Base-by-base conservation (phyloP, 2,113 vertebrate genomes). In the Pseudopodoces humilis region DNA sequence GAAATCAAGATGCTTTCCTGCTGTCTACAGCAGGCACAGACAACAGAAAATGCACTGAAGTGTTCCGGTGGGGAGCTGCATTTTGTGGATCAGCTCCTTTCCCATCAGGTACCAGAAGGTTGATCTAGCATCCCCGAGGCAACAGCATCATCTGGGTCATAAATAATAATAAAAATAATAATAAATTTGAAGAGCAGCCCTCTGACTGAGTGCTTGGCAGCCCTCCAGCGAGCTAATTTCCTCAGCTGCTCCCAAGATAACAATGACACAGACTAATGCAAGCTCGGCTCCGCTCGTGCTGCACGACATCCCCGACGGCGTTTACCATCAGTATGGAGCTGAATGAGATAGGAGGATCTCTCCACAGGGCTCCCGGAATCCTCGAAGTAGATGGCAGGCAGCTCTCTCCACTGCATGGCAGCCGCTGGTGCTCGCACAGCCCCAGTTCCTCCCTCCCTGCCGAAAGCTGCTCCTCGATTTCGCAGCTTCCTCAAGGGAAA, bases 91-190 rank as follows among this genome's bases (percentile, higher is more conserved):
- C 88, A 80, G 90, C 82, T 93, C 85, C 92, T 81, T 96, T 59
- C 62, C 83, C 81, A 90, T 64, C 94, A 95, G 94, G 95, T 96
- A 92, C 87, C 96, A 96, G 96, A 96, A 96, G 95, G 95, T 87
- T 94, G 94, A 91, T 91, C 93, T 79, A 90, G 79, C 81, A 88
- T 84, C 92, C 95, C 89, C 6, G 86, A 94, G 96, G 95, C 91
- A 92, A 87, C 52, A 24, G 91, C 89, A 96, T 96, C 90, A 96
- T 95, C 91, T 95, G 94, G 86, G 91, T 90, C 88, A 96, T 95
- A 95, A 95, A 96, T 95, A 96, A 95, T 94, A 95, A 96, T 92
- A 96, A 96, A 92, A 97, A 94, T 94, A 96, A 94, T 94, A 95
- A 94, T 89, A 94, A 89, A 96, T 95, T 92, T 44, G 79, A 88